These are phyloP conservation scores for Brachynemurus nebulosus DNA, from an alignment of 2,888 invertebrate genomes.

Conservation along the genomic window DNA sequence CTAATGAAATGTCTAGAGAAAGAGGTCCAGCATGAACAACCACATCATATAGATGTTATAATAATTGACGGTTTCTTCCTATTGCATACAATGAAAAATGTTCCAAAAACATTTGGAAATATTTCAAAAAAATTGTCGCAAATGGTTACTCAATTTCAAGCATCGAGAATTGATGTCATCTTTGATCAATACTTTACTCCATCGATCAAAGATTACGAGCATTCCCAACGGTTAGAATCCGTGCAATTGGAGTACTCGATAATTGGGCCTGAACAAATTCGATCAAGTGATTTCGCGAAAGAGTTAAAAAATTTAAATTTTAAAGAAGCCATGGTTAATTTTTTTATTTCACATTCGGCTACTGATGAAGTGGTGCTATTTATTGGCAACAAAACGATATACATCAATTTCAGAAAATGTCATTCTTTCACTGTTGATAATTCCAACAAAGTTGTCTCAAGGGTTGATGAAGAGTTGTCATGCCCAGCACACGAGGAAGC, in stretches of 20 bases:
- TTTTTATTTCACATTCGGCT: constrained; percentile 20
- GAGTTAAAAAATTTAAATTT: constrained; percentile 20
- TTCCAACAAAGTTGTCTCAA: constrained; percentile 10
- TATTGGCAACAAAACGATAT: constrained; percentile 14
- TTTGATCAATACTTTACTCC: too few relatives aligned
- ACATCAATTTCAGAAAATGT: constrained; percentile 16
- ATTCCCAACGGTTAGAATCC: constrained; percentile 15
- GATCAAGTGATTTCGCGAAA: constrained; percentile 19
- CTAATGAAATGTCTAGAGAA: constrained; percentile 18
- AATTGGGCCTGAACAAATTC: constrained; percentile 20
- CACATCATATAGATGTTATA: constrained; percentile 18
- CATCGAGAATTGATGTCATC: constrained; percentile 17
- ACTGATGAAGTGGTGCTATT: constrained; percentile 14
- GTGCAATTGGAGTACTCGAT: constrained; percentile 18
- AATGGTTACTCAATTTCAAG: constrained; percentile 17
- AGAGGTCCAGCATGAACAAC: constrained; percentile 11
- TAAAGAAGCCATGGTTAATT: constrained; percentile 21
- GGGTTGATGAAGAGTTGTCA: constrained; percentile 11
- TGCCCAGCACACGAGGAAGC: constrained; percentile 16
- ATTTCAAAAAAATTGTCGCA: constrained; percentile 22
- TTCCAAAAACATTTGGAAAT: constrained; percentile 22
- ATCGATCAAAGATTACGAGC: constrained; percentile 15
- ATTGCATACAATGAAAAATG: constrained; percentile 22
- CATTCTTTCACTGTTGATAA: constrained; percentile 13
- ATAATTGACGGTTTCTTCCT: constrained; percentile 25